phyloP scores from a whole-genome alignment of 2,113 vertebrate genomes.

The Anguilla rostrata region DNA sequence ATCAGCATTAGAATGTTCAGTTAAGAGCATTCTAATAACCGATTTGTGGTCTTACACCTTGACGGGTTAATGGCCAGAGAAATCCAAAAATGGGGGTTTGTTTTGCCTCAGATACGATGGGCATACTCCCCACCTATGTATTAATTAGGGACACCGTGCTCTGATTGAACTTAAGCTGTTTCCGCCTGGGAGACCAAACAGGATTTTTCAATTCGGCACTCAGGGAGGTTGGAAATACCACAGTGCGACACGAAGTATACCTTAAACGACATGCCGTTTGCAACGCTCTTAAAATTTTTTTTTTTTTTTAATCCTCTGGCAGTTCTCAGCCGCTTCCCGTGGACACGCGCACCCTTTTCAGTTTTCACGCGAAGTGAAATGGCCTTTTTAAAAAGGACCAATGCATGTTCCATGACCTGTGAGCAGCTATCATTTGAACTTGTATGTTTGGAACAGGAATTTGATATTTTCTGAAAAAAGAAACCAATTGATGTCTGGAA shows the following conservation, averaged over 20 bases:
- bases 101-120: not conserved
- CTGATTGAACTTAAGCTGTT: conserved; percentile 25
- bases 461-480: not conserved
- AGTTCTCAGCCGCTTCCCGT: not conserved
- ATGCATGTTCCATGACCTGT: not conserved
- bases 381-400: not conserved
- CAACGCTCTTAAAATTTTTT: not conserved
- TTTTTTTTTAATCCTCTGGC: not conserved
- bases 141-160: conserved; percentile 23
- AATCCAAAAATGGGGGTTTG: not conserved
- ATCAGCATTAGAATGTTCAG: no score
- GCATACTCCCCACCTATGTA: not conserved
- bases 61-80: not conserved
- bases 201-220: not conserved
- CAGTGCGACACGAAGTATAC: conserved; percentile 1
- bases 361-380: not conserved
- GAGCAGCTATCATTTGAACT: not conserved
- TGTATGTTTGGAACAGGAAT: not conserved
- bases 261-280: not conserved
- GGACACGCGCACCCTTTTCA: not conserved
- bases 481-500: not conserved
- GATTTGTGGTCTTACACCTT: no score
- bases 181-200: conserved; percentile 1
- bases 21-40: no score
- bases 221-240: conserved; percentile 6